A percentile compares a stretch with the other conserved stretches of the same genome.
Evolutionary conservation across 2,797 vertebrate species (phyloP).

Genomic region (Danio aesculapii): DNA sequence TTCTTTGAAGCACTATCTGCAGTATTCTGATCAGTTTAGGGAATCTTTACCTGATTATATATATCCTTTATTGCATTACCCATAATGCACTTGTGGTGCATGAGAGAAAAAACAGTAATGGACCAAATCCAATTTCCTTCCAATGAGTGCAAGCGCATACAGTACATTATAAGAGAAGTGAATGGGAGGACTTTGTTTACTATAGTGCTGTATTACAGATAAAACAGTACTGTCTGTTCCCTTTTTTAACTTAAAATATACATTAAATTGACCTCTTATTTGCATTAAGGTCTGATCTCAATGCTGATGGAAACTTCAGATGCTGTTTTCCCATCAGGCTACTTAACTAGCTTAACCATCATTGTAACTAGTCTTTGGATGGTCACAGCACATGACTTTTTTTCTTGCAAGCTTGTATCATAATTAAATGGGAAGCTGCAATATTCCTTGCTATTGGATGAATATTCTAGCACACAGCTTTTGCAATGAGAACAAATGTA

Average conservation of each 20-base stretch:
- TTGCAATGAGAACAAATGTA: too few relatives aligned
- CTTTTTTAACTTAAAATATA: neutral
- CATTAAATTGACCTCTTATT: neutral
- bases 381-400: too few relatives aligned
- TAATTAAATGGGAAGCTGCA: too few relatives aligned
- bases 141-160: neutral
- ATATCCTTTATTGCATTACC: slow-evolving; percentile 3
- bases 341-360: neutral
- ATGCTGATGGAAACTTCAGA: neutral
- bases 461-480: too few relatives aligned
- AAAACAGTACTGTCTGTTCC: neutral
- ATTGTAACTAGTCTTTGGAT: too few relatives aligned
- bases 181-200: neutral
- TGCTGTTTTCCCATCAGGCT: neutral
- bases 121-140: slow-evolving; percentile 54
- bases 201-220: neutral
- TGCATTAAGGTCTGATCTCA: neutral
- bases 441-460: too few relatives aligned
- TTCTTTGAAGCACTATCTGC: neutral
- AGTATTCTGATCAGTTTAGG: neutral
- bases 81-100: slow-evolving; percentile 25
- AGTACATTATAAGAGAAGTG: neutral
- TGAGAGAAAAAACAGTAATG: slow-evolving; percentile 46
- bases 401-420: too few relatives aligned
- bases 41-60: neutral